These are phyloP conservation scores for Anguilla rostrata DNA, from an alignment of 2,113 vertebrate genomes.

Conservation along the genomic window DNA sequence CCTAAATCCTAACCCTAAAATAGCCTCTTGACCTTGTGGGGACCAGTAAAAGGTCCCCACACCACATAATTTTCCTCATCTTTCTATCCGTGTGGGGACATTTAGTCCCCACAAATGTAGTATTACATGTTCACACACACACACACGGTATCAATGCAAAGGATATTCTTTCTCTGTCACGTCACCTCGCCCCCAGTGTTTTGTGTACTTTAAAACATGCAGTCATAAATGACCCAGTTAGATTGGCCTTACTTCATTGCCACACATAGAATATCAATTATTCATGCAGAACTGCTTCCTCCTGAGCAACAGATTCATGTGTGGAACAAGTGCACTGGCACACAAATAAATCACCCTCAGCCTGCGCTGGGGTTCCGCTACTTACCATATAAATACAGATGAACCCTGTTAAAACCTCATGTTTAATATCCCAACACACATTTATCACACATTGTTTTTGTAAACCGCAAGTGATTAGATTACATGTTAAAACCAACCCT, in stretches of 20 bases:
- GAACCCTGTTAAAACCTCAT: neutral
- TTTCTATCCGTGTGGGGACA: no score
- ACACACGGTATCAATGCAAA: neutral
- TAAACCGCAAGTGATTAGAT: neutral
- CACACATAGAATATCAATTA: constrained; percentile 41
- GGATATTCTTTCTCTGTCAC: constrained; percentile 9
- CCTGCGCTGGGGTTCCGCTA: neutral
- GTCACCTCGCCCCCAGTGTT: constrained; percentile 24
- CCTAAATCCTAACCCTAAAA: no score
- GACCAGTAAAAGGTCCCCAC: no score
- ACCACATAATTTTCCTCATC: no score
- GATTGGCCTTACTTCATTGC: constrained; percentile 35
- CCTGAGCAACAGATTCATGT: constrained; percentile 12
- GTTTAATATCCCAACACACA: neutral
- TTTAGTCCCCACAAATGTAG: no score
- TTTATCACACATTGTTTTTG: neutral
- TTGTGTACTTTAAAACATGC: constrained; percentile 28
- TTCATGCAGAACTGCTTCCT: constrained; percentile 35
- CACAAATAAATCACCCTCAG: neutral
- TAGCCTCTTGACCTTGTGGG: no score
- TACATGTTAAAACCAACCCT: neutral
- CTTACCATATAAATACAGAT: neutral
- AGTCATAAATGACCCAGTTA: constrained; percentile 45
- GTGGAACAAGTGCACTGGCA: neutral
- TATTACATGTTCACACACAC: no score